Base-by-base conservation (phyloP, 2,113 vertebrate genomes). In the Pteronura brasiliensis region DNA sequence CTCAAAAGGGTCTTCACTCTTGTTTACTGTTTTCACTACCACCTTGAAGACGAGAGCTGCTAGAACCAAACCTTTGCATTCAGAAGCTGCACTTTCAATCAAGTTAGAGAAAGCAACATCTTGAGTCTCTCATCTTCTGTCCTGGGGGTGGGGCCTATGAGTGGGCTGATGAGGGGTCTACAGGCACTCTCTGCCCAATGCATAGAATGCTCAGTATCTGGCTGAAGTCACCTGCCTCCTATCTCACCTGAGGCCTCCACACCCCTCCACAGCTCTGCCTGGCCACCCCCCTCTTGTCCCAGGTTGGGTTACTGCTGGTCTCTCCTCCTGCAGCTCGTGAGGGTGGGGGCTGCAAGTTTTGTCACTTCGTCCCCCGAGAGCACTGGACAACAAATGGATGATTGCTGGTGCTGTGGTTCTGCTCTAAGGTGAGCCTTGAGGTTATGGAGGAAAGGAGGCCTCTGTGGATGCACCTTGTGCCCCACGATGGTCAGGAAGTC, bases 401-500 rank as follows among this genome's bases (percentile, higher is more conserved):
- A 3, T 3, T 2, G 14, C 12, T 0, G 1, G 49, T 1, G 14
- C 34, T 1, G 6, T 1, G 49, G 67, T 4, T 34, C 83, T 20
- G 20, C n/a, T 39, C 29, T 1, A 5, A 1, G 25, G 12, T 9
- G 44, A 85, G 42, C 80, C 57, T 17, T 1, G 6, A 1, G 3
- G 31, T 0, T 17, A 7, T 2, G 49, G 31, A 6, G 6, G 47
- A 44, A 36, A 7, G 29, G 47, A 0, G 17, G 82, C 57, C 20
- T 2, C 15, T 21, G 7, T 2, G 10, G 27, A 57, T 34, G 0
- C 83, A 99, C 99, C 99, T 99, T 99, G 98, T 99, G 99, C 27
- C 99, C 99, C 81, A 99, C 99, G 0, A 99, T 97, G 12, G 99
- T 99, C 67, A 99, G 99, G 96, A 99, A 99, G 98, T 99, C 99